Base-by-base conservation (phyloP, 2,113 vertebrate genomes). In the Elaphurus davidianus region DNA sequence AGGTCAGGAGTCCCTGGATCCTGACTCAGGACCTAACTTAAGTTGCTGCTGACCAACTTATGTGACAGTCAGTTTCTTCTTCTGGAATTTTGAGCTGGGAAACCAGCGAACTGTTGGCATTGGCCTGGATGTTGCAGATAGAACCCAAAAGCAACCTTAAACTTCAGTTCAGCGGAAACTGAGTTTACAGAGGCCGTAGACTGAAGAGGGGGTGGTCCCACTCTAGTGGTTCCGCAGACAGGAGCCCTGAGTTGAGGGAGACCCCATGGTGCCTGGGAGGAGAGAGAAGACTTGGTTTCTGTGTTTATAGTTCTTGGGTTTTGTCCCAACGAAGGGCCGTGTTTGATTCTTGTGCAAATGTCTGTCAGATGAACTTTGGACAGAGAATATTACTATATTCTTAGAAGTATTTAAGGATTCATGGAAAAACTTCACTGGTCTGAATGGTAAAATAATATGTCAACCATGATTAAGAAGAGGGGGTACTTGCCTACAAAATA, bases 401-500 rank as follows among this genome's bases (percentile, higher is more conserved):
- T 95, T 93, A 85, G 57, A 85, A 23, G 13, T 76, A 86, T 74
- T 47, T 62, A n/a, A 92, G 13, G 52, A 78, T 33, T 90, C n/a
- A 60, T 3, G 50, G 40, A 36, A 87, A 55, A 78, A n/a, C 4
- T 54, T 88, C 23, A 74, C 43, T 79, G 54, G 64, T 94, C 59
- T 87, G 30, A 96, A 52, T 74, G 43, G 45, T 59, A 89, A 93
- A 74, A 95, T 94, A 89, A 86, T 91, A 94, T 95, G 50, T 97
- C 64, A 87, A 87, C 57, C 15, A 52, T 85, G 54, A 96, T 96
- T 76, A 97, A 91, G 57, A 97, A 96, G 21, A 95, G 40, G 81
- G 27, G 0, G n/a, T 54, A 64, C 90, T 95, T 92, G 60, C 64
- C 74, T 94, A 86, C 1, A 90, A 91, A 25, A 94, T 64, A 94